phyloP scores from a whole-genome alignment of 2,797 vertebrate species.

The Leuciscus waleckii region DNA sequence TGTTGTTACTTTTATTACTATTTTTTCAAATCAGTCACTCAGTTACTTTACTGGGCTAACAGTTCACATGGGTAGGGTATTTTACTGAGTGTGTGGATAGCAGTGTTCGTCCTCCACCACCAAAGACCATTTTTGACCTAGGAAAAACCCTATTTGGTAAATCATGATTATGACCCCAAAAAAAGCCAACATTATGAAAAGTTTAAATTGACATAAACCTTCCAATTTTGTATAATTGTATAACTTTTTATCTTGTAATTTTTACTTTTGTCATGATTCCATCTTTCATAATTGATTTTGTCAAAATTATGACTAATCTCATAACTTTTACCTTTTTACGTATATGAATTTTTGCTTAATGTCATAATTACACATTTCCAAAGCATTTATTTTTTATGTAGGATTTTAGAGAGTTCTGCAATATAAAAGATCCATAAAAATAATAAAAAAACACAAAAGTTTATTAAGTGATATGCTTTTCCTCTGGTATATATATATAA shows the following conservation, averaged over 20 bases:
- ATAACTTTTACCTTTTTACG: neutral
- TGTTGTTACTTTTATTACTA: too few species aligned
- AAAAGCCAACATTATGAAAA: neutral
- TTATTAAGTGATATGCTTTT: too few species aligned
- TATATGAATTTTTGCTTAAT: neutral
- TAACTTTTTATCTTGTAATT: neutral
- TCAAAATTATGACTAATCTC: neutral
- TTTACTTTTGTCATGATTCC: neutral
- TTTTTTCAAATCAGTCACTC: too few species aligned
- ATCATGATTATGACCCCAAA: neutral
- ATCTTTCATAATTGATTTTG: neutral
- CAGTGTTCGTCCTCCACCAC: too few species aligned
- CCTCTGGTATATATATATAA: too few species aligned
- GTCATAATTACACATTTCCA: too few species aligned
- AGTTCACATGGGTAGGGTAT: too few species aligned
- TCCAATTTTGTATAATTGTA: neutral
- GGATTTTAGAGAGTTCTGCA: neutral
- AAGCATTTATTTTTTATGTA: neutral
- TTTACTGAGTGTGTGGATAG: too few species aligned
- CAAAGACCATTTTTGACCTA: too few species aligned
- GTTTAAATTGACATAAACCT: neutral
- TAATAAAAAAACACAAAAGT: neutral
- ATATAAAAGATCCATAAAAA: neutral
- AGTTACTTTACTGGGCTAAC: too few species aligned
- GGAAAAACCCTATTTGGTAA: too few species aligned